Percentiles rank a stretch among this genome's conserved stretches.
Evolutionary conservation across 2,888 invertebrate species (phyloP).

Genomic region (Ectemnius cavifrons): DNA sequence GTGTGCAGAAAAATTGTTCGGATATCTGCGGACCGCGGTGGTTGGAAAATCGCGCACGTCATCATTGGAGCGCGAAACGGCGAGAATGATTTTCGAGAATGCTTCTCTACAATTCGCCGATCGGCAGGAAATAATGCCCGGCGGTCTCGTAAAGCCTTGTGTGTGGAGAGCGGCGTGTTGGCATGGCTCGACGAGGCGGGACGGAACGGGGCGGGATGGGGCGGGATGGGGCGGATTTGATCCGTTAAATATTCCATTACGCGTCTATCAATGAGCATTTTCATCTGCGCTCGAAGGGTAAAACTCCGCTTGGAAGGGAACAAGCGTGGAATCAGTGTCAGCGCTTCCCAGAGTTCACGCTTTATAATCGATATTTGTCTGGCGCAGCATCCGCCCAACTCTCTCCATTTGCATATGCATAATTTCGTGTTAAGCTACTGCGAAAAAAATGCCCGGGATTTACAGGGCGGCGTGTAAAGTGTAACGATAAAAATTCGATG

Average conservation of each 20-base stretch:
- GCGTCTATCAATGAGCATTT: conserved; percentile 48
- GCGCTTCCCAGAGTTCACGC: conserved; percentile 24
- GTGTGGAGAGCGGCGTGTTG: not conserved
- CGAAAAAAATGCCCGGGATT: conserved; percentile 11
- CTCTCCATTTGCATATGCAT: conserved; percentile 27
- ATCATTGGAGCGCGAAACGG: too few species aligned
- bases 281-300: conserved; percentile 41
- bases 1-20: too few species aligned
- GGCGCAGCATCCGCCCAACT: conserved; percentile 27
- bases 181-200: not conserved
- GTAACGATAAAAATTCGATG: conserved; percentile 13
- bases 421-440: conserved; percentile 27
- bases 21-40: too few species aligned
- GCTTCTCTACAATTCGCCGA: not conserved
- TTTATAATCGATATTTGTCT: conserved; percentile 36
- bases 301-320: conserved; percentile 40
- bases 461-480: conserved; percentile 27
- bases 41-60: too few species aligned
- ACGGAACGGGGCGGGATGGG: conserved; percentile 10
- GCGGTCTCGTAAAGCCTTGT: not conserved
- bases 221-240: conserved; percentile 29
- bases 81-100: too few species aligned
- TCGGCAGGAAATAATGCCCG: not conserved
- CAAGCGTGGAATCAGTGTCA: conserved; percentile 33
- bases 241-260: conserved; percentile 45